Evolutionary conservation across 30 jellyfish, hydroid and myxozoan species (phyloP), one percentile per base, ranked within the genome.

Genomic region (Aurelia aurita complex sp. Pacific): DNA sequence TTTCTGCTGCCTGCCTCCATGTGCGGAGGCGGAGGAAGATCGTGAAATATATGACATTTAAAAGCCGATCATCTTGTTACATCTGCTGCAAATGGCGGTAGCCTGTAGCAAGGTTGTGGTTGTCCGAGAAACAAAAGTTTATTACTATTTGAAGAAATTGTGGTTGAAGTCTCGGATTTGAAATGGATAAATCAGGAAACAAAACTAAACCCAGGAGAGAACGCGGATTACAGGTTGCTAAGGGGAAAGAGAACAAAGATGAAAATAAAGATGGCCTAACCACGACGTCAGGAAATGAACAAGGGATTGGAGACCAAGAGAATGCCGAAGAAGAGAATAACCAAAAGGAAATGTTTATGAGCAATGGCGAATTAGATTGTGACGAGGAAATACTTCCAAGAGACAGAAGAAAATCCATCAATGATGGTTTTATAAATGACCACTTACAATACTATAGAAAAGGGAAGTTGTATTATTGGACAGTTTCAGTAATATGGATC

Each of bases 401-500:
- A 16, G 68, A 73, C 43, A 51, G 53, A 40, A 53, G 40, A 16
- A 51, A 51, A 34, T 76, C 38, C 10, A 5, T n/a, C 10, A 17
- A 38, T 42, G 53, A 59, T 63, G 23, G 61, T 60, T 6, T 54
- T 23, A 29, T 52, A 5, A 8, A 7, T 13, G 61, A 8, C 57
- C 14, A 46, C 57, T 46, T 46, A 46, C 57, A 53, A 43, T 13
- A 17, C 34, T 11, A 34, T 29, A 62, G 17, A 29, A 87, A 50
- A 69, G 81, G 64, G 65, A 59, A 16, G 65, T 3, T 12, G 4
- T 77, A 77, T 68, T 69, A 66, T 69, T 55, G 73, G 15, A 53
- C 72, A 10, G 17, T 77, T 14, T 60, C 86, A 57, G 42, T 61
- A 35, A 80, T 93, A 10, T 87, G 96, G 94, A 38, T 88, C 35